These are phyloP conservation scores for Chloroceryle amazona DNA, from an alignment of 2,797 vertebrate species.

Conservation along the genomic window DNA sequence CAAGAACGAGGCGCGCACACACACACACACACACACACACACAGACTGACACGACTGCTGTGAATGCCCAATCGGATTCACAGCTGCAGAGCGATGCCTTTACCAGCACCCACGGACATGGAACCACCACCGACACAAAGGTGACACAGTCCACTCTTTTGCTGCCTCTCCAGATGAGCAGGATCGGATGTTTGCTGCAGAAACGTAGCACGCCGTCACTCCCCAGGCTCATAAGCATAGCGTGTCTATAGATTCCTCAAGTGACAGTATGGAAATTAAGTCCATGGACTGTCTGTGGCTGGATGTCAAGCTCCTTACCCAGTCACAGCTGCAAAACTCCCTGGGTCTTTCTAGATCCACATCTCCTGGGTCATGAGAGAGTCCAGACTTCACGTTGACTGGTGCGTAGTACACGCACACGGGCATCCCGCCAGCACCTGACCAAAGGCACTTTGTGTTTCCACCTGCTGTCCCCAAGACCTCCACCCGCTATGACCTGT, in stretches of 20 bases:
- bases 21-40: not conserved
- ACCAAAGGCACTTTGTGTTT: too few relatives aligned
- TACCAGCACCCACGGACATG: not conserved
- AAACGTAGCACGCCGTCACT: not conserved
- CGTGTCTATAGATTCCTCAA: not conserved
- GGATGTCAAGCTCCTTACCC: not conserved
- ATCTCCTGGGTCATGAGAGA: not conserved
- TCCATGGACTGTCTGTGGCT: not conserved
- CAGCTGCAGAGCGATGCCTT: not conserved
- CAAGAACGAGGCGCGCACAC: not conserved
- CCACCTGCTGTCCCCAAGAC: too few relatives aligned
- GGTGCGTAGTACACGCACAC: too few relatives aligned
- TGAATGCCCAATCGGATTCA: not conserved
- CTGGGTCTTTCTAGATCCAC: not conserved
- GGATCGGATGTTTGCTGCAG: not conserved
- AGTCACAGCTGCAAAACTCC: not conserved
- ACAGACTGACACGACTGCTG: rapidly evolving
- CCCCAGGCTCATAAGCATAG: not conserved
- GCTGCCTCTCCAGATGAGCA: not conserved
- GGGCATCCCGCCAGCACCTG: too few relatives aligned
- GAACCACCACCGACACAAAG: not conserved
- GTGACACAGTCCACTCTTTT: not conserved
- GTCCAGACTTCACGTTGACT: not conserved
- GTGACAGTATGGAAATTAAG: not conserved
- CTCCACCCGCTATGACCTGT: too few relatives aligned